Percentiles rank a stretch among this genome's conserved stretches.
phyloP scores from a whole-genome alignment of 2,113 vertebrate genomes.

The Python bivittatus region DNA sequence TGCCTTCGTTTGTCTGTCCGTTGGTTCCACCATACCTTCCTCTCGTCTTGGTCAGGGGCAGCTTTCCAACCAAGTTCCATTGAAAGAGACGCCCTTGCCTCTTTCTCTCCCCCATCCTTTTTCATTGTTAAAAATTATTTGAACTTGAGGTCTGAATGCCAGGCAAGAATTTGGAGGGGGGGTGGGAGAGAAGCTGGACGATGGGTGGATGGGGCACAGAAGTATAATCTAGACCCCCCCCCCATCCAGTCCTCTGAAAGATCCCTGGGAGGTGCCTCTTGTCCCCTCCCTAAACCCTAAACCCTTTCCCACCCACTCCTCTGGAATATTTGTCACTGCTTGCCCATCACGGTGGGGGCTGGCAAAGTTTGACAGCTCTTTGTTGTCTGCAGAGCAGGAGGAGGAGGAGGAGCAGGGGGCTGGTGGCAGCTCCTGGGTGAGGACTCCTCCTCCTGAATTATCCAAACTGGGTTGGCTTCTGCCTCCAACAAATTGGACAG shows the following conservation, averaged over 20 bases:
- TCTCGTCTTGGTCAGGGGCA: not conserved
- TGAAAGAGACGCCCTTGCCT: not conserved
- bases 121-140: not conserved
- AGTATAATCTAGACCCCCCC: not conserved
- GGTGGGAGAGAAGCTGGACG: not conserved
- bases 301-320: constrained; percentile 24
- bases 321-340: constrained; percentile 76
- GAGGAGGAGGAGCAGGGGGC: constrained; percentile 26
- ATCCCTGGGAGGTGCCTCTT: not conserved
- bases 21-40: too few relatives aligned
- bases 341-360: constrained; percentile 81
- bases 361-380: constrained; percentile 95
- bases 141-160: constrained; percentile 13
- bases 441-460: constrained; percentile 99
- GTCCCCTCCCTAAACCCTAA: not conserved
- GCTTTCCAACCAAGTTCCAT: not conserved
- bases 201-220: not conserved
- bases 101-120: not conserved
- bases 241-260: not conserved
- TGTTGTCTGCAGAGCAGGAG: constrained; percentile 90
- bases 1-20: not conserved
- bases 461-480: constrained; percentile 98
- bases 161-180: not conserved
- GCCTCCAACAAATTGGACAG: constrained; percentile 97
- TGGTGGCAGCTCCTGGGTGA: constrained; percentile 83